Evolutionary conservation across 2,888 invertebrate species (phyloP), one percentile per base, ranked within the genome.

Genomic region (Sthenelais limicola): DNA sequence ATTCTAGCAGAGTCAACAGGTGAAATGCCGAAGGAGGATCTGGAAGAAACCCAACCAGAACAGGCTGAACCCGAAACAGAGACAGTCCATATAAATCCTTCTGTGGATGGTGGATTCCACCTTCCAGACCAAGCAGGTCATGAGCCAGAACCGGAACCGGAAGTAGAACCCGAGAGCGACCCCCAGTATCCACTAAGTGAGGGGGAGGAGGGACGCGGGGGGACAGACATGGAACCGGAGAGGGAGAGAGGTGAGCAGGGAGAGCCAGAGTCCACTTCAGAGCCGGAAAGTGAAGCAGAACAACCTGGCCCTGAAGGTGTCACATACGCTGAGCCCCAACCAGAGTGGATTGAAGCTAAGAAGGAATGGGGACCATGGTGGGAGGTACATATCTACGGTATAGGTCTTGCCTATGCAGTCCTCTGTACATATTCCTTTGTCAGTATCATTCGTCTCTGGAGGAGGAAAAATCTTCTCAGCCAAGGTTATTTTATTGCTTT

Each of bases 331-430:
- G 85, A 85, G 62, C 84, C 85, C 15, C 80, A 79, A n/a, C 85
- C 85, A 12, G 81, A 85, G 28, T 86, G 85, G 85, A 77, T 76
- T 12, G 52, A 74, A 3, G 86, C 85, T 5, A 83, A 83, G 77
- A 48, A 73, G 18, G 67, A 76, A 28, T 86, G 83, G 82, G 91
- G 93, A 0, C 92, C 94, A 78, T 95, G 94, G 0, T 96, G 96
- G 96, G 94, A 95, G 82, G 91, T 96, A 9, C 96, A 97, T 85
- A 93, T 96, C 4, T 97, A 96, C 88, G 88, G 94, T 49, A 93
- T 94, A 0, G 96, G 95, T 0, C 92, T 93, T 21, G 91, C 94
- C 83, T 97, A 96, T 85, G 93, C 94, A 0, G 89, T 95, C 15
- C 89, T 97, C 81, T 94, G 95, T 0, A 91, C 94, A 0, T 94